Evolutionary conservation across 2,888 invertebrate genomes (phyloP).

Genomic region (Ochropleura leucogaster): DNA sequence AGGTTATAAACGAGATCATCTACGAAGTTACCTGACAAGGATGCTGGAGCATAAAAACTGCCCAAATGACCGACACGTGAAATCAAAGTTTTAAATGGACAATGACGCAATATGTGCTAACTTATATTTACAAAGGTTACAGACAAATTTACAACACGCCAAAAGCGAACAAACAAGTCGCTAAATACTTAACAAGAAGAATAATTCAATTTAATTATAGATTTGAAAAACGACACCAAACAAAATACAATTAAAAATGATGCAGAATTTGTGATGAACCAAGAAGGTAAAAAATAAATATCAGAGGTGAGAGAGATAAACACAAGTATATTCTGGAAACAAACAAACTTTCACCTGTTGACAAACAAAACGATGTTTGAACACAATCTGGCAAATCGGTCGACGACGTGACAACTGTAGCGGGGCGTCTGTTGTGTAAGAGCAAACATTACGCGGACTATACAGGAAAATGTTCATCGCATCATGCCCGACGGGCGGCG

Average conservation of each 20-base stretch:
- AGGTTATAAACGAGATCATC: slow-evolving; percentile 8
- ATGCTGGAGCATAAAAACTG: slow-evolving; percentile 34
- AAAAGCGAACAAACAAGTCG: slow-evolving; percentile 21
- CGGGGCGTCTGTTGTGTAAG: slow-evolving; percentile 33
- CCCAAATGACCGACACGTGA: slow-evolving; percentile 35
- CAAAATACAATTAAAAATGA: not conserved
- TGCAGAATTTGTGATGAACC: not conserved
- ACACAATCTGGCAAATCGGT: slow-evolving; percentile 37
- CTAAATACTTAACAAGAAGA: slow-evolving; percentile 25
- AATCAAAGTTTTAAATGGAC: slow-evolving; percentile 45
- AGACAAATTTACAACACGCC: slow-evolving; percentile 32
- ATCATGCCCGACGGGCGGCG: slow-evolving; percentile 11
- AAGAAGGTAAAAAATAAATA: slow-evolving; percentile 11
- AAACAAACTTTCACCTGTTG: slow-evolving; percentile 46
- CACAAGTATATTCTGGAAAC: slow-evolving; percentile 14
- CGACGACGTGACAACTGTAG: slow-evolving; percentile 37
- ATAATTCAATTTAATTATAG: slow-evolving; percentile 19
- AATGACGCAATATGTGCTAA: slow-evolving; percentile 57
- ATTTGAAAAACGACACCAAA: slow-evolving; percentile 5
- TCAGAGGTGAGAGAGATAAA: slow-evolving; percentile 26
- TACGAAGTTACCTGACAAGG: slow-evolving; percentile 33
- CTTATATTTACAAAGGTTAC: slow-evolving; percentile 44
- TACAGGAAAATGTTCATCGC: slow-evolving; percentile 45
- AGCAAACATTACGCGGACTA: slow-evolving; percentile 26
- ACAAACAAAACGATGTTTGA: slow-evolving; percentile 44